Percentiles rank a stretch among this genome's conserved stretches.
phyloP scores from a whole-genome alignment of 2,888 invertebrate genomes.

The Lissocephala sabroskyi region DNA sequence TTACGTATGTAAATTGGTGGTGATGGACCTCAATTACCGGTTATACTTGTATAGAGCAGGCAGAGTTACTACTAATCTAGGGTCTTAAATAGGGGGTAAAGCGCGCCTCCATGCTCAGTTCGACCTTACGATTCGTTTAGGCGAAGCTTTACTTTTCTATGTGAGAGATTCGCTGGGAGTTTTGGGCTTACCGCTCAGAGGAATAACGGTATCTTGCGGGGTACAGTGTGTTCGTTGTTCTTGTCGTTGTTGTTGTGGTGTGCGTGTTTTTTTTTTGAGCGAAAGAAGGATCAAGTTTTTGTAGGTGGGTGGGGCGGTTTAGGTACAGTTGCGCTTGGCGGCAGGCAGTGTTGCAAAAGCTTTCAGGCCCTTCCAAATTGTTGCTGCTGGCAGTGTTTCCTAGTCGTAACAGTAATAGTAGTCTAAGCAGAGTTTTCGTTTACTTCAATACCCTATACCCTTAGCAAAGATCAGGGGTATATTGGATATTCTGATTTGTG shows the following conservation, averaged over 20 bases:
- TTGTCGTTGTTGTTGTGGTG: slow-evolving; percentile 17
- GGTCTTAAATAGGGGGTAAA: too few species aligned
- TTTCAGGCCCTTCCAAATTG: not conserved
- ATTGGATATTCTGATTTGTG: not conserved
- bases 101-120: too few species aligned
- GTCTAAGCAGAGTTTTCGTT: not conserved
- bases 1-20: slow-evolving; percentile 43
- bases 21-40: slow-evolving; percentile 8
- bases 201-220: too few species aligned
- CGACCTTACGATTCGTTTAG: too few species aligned
- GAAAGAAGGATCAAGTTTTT: too few species aligned
- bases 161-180: slow-evolving; percentile 19
- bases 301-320: slow-evolving; percentile 8
- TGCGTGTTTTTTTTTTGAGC: slow-evolving; percentile 3
- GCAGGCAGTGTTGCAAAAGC: slow-evolving; percentile 4
- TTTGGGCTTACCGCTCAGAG: slow-evolving; percentile 51
- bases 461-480: too few species aligned
- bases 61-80: too few species aligned
- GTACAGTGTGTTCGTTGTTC: slow-evolving; percentile 8
- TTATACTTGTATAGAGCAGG: too few species aligned
- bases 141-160: too few species aligned
- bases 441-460: not conserved
- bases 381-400: not conserved
- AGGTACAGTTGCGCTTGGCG: not conserved
- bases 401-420: not conserved